Percentiles rank a stretch among this genome's conserved stretches.
Evolutionary conservation across 2,113 vertebrate species (phyloP).

Genomic region (Xenopus borealis): DNA sequence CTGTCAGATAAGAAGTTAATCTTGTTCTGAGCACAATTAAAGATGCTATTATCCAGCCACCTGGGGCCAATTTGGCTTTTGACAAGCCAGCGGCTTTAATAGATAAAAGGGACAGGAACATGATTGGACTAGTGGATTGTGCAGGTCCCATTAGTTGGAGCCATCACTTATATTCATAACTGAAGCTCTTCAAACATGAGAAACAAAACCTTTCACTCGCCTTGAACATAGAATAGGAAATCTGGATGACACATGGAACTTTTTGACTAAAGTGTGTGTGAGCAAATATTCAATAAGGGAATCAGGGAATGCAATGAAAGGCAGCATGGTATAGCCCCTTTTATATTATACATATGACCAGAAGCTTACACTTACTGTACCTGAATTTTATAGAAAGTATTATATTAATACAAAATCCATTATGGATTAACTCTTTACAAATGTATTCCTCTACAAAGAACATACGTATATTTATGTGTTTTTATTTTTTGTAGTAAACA

Average conservation of each 20-base stretch:
- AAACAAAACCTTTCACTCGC: neutral
- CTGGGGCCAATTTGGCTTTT: slow-evolving; percentile 63
- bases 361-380: neutral
- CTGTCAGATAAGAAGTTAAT: slow-evolving; percentile 71
- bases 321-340: neutral
- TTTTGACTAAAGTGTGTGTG: neutral
- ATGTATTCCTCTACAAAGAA: too few relatives aligned
- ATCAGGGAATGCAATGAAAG: neutral
- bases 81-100: slow-evolving; percentile 42
- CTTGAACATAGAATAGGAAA: slow-evolving; percentile 37
- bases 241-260: neutral
- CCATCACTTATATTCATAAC: neutral
- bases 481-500: too few relatives aligned
- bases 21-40: slow-evolving; percentile 69
- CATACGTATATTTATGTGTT: too few relatives aligned
- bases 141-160: neutral
- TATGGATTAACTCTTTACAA: too few relatives aligned
- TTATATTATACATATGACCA: neutral
- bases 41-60: slow-evolving; percentile 66
- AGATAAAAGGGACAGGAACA: slow-evolving; percentile 38
- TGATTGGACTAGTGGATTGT: rapidly evolving
- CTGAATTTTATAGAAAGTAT: too few relatives aligned
- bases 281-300: neutral
- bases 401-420: too few relatives aligned
- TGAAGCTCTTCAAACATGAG: neutral